Conservation (phyloP, 2,888 invertebrate genomes). For the Dynastes hyllus region DNA sequence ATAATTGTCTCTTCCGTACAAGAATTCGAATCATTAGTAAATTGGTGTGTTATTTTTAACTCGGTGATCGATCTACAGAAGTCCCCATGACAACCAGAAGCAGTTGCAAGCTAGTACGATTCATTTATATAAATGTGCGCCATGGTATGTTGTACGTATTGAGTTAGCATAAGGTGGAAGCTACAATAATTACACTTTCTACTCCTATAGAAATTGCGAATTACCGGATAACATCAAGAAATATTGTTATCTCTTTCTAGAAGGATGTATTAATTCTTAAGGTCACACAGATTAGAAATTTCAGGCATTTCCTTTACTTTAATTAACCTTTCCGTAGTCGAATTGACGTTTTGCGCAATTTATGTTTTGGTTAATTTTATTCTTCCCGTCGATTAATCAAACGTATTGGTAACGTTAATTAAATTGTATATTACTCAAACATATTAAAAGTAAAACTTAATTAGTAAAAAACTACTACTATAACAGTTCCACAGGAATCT, state of each 20-base stretch:
- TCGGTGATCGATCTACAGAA: constrained; percentile 31
- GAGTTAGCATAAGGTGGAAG: no score
- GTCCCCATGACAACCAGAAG: constrained; percentile 13
- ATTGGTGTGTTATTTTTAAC: constrained; percentile 27
- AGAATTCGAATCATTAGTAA: constrained; percentile 31
- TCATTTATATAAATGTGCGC: no score
- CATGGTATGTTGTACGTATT: no score
- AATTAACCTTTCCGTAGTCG: neutral
- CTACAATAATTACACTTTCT: no score
- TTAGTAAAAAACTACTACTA: no score
- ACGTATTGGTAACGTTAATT: neutral
- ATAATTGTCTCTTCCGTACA: constrained; percentile 35
- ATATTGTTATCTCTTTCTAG: no score
- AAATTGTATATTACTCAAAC: no score
- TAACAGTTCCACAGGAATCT: no score
- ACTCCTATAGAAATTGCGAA: neutral
- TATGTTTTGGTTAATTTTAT: constrained; percentile 21
- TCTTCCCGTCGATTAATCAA: constrained; percentile 8
- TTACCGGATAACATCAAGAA: neutral
- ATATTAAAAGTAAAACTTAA: no score
- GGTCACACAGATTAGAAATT: neutral
- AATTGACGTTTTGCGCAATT: neutral
- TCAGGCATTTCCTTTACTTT: constrained; percentile 8
- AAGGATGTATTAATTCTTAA: neutral
- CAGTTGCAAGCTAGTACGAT: neutral